These are phyloP conservation scores for Dasysyrphus tricinctus DNA, from an alignment of 2,888 invertebrate species.

Conservation along the genomic window DNA sequence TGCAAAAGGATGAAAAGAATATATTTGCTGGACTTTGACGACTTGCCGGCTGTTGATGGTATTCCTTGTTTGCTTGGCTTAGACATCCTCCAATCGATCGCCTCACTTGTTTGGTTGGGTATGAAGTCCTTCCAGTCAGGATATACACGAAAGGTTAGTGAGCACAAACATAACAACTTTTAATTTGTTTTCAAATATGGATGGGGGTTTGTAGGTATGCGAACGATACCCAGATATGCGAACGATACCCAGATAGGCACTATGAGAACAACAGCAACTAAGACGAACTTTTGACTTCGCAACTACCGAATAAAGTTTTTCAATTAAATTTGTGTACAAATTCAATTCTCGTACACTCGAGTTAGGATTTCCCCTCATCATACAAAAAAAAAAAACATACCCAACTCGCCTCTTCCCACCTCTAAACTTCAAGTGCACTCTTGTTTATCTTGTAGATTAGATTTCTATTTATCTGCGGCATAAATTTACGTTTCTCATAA, in stretches of 20 bases:
- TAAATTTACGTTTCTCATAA: slow-evolving; percentile 15
- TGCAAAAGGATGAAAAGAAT: slow-evolving; percentile 31
- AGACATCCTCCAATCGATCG: slow-evolving; percentile 49
- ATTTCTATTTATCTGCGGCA: slow-evolving; percentile 38
- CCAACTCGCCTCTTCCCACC: background rate
- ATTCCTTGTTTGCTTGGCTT: background rate
- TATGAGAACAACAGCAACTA: background rate
- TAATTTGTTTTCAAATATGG: slow-evolving; percentile 67
- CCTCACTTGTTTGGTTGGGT: background rate
- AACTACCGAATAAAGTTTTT: slow-evolving; percentile 74
- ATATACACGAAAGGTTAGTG: slow-evolving; percentile 42
- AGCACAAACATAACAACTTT: slow-evolving; percentile 70
- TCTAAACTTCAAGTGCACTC: slow-evolving; percentile 27
- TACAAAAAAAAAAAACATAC: slow-evolving; percentile 36
- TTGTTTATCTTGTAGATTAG: slow-evolving; percentile 54
- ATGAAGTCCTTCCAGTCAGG: background rate
- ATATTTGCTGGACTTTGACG: background rate
- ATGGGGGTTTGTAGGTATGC: background rate
- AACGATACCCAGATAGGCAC: too few relatives aligned
- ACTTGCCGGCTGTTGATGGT: background rate
- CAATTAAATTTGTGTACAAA: slow-evolving; percentile 76
- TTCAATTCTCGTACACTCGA: slow-evolving; percentile 65
- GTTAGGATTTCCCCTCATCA: too few relatives aligned
- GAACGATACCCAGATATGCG: background rate
- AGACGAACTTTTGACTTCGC: slow-evolving; percentile 67